Base-by-base conservation (phyloP, 2,113 vertebrate species). In the Nestor notabilis region DNA sequence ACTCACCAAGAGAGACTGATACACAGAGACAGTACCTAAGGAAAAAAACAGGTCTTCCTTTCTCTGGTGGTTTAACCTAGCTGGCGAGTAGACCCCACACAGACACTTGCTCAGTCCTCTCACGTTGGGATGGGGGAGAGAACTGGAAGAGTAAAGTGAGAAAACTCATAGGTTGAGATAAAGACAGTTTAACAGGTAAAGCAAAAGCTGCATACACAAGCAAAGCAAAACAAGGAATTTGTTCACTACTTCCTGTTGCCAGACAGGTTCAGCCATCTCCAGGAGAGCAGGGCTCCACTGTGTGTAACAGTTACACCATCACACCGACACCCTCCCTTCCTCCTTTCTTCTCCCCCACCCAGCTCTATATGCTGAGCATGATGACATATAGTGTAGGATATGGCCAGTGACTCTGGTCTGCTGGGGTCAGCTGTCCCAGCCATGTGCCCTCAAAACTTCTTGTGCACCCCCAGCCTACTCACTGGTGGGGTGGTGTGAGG, bases 241-340 rank as follows among this genome's bases (percentile, higher is more conserved):
- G 35, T 75, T 75, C 25, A 43, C 31, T 6, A 49, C 14, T 68
- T 68, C 29, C 46, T 12, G 9, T 41, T n/a, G 27, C 12, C 53
- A 61, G 29, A 24, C 63, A 75, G 68, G 29, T 61, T 91, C 21
- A 37, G 41, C 25, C 46, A 24, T 75, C 25, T 47, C 61, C 80
- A 35, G n/a, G 53, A 68, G 41, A 81, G 20, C n/a, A 61, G 20
- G 5, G 14, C 29, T 74, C 41, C 17, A 13, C 43, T 4, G 13
- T 5, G 1, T 29, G 25, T 53, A 53, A 33, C 6, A 12, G 52
- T 53, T n/a, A 19, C 0, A 0, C 17, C 24, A 5, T 61, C 53
- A 31, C 11, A 61, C 29, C 46, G 24, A 28, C 56, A 35, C 56
- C 33, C 33, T 21, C 12, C 24, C 25, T 28, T 2, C 4, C 7